Percentiles rank a stretch among this genome's conserved stretches.
Evolutionary conservation across 1,140 invertebrate genomes (phyloP).

Genomic region (Parasteatoda tepidariorum): DNA sequence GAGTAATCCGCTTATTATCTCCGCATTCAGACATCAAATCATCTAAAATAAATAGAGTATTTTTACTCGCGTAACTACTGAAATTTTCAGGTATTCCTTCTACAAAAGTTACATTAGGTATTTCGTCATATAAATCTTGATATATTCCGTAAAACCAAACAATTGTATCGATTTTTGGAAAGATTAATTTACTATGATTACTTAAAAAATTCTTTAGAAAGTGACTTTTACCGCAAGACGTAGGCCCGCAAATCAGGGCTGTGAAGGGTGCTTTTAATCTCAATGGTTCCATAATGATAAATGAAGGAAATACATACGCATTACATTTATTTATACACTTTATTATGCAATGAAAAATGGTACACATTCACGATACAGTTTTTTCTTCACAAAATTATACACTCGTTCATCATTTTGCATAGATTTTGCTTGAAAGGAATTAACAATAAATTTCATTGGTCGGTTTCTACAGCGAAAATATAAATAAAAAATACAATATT

Average conservation of each 20-base stretch:
- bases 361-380: neutral
- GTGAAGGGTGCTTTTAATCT: neutral
- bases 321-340: neutral
- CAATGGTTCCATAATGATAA: neutral
- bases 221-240: no score
- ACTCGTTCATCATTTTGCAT: neutral
- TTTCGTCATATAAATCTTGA: neutral
- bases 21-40: neutral
- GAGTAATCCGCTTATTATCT: neutral
- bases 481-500: constrained; percentile 31
- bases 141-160: neutral
- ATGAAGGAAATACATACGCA: neutral
- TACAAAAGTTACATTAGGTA: constrained; percentile 1
- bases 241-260: neutral
- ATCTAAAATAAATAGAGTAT: constrained; percentile 5
- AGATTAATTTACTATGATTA: no score
- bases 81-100: constrained; percentile 6
- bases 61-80: neutral
- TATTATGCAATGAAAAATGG: neutral
- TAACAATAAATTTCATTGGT: neutral
- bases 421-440: neutral
- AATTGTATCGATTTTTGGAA: neutral
- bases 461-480: neutral
- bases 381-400: constrained; percentile 11
- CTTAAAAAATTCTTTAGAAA: no score